phyloP scores from a whole-genome alignment of 2,113 vertebrate genomes.

The Martes martes region DNA sequence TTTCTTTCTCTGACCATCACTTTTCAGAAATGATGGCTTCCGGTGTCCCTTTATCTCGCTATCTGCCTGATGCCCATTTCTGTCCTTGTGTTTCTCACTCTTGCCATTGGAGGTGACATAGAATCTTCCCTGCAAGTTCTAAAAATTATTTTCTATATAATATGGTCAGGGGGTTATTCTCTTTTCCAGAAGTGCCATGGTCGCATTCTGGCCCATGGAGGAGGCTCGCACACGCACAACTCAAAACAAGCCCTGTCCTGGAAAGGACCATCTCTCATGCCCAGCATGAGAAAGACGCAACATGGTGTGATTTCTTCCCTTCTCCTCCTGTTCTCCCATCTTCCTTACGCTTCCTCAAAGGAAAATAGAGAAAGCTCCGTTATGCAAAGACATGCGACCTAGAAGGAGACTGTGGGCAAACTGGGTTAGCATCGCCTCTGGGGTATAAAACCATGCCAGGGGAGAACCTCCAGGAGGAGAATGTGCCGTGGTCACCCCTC shows the following conservation, averaged over 20 bases:
- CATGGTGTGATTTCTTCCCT: neutral
- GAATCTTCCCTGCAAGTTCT: neutral
- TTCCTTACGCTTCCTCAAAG: neutral
- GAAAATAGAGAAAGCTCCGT: neutral
- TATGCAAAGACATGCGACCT: neutral
- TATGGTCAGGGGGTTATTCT: neutral
- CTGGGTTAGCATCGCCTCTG: neutral
- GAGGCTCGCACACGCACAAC: neutral
- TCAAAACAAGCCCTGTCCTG: neutral
- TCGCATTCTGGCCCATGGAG: too few relatives aligned
- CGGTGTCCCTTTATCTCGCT: rapidly evolving
- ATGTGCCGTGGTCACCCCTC: neutral
- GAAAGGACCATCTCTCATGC: neutral
- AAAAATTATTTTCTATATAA: neutral
- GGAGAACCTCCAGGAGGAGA: neutral
- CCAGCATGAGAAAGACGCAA: neutral
- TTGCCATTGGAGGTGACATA: neutral
- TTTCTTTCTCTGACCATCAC: neutral
- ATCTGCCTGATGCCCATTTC: too few relatives aligned
- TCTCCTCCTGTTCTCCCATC: neutral
- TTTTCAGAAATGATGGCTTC: neutral
- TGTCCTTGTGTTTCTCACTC: neutral
- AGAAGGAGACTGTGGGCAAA: neutral
- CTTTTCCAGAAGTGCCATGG: neutral
- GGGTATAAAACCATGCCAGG: neutral